Evolutionary conservation across 2,797 vertebrate species (phyloP), one percentile per base, ranked within the genome.

Genomic region (Gymnocypris eckloni): DNA sequence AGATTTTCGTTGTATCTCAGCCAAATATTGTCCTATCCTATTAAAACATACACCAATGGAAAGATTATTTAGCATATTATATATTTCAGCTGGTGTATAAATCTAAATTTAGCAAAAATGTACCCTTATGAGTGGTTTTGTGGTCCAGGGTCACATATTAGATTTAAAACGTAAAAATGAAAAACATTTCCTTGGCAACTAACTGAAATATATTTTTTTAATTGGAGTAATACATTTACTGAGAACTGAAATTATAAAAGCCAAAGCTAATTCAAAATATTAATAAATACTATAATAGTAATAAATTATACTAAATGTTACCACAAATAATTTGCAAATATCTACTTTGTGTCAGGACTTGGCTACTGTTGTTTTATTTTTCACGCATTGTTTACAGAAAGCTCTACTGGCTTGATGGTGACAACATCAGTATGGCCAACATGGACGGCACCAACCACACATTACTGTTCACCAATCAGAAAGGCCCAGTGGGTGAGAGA

Each of bases 351-450:
- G 41, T 28, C 18, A 37, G 41, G 50, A 43, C n/a, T 72, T 15
- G 16, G 10, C 5, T 54, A 25, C 2, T 25, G 6, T 54, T 0
- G 6, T 75, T n/a, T 75, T 69, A 75, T 37, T 5, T 2, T 37
- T 48, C 64, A 13, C 22, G 7, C 66, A 6, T 64, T 69, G 4
- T 83, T 86, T 81, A 10, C 89, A 99, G 98, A 86, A 99, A 99
- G 88, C 94, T 99, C 1, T 99, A 98, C 92, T 99, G 98, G 98
- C 99, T 97, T 0, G 98, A 99, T 0, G 97, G 98, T 2, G 97
- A 99, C 92, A 99, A 96, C 91, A 96, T 99, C 93, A 99, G 96
- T 61, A 94, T 98, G 93, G 96, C 98, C 90, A 99, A 98, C 93
- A 98, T 97, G 96, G 98, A 99, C 0, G 98, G 98, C 84, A 96